A percentile compares a stretch with the other conserved stretches of the same genome.
phyloP scores from a whole-genome alignment of 2,888 invertebrate genomes.

The Troglohyphantes excavatus region DNA sequence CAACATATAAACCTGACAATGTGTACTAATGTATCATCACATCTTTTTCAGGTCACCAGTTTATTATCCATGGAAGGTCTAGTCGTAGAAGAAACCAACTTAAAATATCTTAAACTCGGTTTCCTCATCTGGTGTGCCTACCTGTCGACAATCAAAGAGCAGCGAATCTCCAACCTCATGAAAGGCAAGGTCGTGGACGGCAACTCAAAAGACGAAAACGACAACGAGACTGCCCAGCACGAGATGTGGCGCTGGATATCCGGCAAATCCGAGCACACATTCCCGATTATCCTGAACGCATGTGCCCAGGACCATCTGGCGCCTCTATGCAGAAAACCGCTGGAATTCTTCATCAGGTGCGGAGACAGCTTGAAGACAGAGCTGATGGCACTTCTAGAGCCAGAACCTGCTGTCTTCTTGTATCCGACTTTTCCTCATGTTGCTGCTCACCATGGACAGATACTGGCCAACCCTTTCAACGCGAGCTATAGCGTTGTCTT shows the following conservation, averaged over 20 bases:
- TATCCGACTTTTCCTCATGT: slow-evolving; percentile 71
- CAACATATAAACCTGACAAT: too few relatives aligned
- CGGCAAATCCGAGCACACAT: slow-evolving; percentile 90
- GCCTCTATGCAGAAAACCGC: slow-evolving; percentile 31
- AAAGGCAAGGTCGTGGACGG: slow-evolving; percentile 15
- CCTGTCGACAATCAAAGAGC: slow-evolving; percentile 80
- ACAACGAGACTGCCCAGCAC: slow-evolving; percentile 38
- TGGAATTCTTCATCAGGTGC: slow-evolving; percentile 52
- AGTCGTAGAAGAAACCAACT: slow-evolving; percentile 86
- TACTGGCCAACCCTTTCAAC: slow-evolving; percentile 68
- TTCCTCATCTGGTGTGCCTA: slow-evolving; percentile 83
- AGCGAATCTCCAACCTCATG: slow-evolving; percentile 66
- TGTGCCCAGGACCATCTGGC: slow-evolving; percentile 69
- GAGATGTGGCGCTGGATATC: slow-evolving; percentile 89
- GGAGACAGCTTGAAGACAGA: slow-evolving; percentile 51
- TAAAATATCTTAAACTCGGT: slow-evolving; percentile 82
- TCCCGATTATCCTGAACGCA: slow-evolving; percentile 87
- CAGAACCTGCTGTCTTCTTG: slow-evolving; percentile 53
- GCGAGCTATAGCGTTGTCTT: slow-evolving; percentile 57
- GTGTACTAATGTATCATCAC: too few relatives aligned
- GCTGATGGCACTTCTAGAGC: slow-evolving; percentile 21
- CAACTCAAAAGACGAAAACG: neutral
- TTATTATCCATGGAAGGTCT: slow-evolving; percentile 85
- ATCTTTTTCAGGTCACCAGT: slow-evolving; percentile 47
- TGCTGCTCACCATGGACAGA: slow-evolving; percentile 62